Percentiles rank a stretch among this genome's conserved stretches.
phyloP scores from a whole-genome alignment of 1,140 invertebrate genomes.

The Piezodorus guildinii region DNA sequence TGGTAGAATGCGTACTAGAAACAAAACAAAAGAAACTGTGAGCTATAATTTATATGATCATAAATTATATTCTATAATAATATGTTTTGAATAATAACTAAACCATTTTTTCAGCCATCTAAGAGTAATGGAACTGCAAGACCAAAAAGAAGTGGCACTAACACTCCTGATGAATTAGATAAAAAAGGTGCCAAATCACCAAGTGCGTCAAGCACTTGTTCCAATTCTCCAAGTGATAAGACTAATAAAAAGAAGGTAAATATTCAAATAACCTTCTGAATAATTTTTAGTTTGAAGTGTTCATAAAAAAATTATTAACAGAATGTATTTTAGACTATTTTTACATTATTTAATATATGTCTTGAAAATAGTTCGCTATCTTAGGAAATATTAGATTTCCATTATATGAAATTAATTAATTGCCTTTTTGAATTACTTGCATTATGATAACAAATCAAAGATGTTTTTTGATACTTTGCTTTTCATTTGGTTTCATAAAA shows the following conservation, averaged over 20 bases:
- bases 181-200: slow-evolving; percentile 38
- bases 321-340: no score
- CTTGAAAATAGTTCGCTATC: no score
- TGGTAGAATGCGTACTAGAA: slow-evolving; percentile 76
- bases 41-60: slow-evolving; percentile 6
- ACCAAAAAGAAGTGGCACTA: slow-evolving; percentile 30
- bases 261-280: no score
- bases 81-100: slow-evolving; percentile 15
- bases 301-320: no score
- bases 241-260: slow-evolving; percentile 35
- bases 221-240: slow-evolving; percentile 36
- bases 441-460: no score
- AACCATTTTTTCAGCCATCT: slow-evolving; percentile 32
- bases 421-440: no score
- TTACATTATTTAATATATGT: no score
- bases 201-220: slow-evolving; percentile 33
- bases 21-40: slow-evolving; percentile 62
- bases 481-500: no score
- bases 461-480: no score
- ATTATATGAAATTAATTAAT: no score
- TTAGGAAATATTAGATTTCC: no score
- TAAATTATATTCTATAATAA: neutral
- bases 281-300: neutral
- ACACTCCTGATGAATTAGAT: slow-evolving; percentile 38
- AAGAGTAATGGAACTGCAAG: slow-evolving; percentile 38